Percentiles rank a stretch among this genome's conserved stretches.
Evolutionary conservation across 2,888 invertebrate genomes (phyloP).

Genomic region (Apomyelois bistriatella): DNA sequence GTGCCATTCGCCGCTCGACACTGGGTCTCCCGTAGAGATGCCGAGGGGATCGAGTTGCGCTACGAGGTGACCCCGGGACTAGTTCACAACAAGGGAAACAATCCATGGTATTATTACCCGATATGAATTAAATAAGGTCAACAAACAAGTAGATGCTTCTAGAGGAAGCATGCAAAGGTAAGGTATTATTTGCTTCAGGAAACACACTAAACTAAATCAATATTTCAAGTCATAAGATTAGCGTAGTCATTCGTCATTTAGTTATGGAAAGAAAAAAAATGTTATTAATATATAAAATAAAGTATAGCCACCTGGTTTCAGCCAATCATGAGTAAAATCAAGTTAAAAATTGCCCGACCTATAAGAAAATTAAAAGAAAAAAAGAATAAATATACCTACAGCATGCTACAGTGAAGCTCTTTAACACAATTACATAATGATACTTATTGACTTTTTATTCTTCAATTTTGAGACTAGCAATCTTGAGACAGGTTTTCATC

Average conservation of each 20-base stretch:
- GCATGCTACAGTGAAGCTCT: slow-evolving; percentile 15
- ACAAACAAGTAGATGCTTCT: background rate
- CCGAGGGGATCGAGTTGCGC: slow-evolving; percentile 96
- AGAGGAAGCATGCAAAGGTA: background rate
- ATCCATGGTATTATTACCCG: slow-evolving; percentile 22
- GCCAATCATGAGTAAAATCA: slow-evolving; percentile 15
- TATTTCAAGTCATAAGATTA: background rate
- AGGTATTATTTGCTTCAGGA: no score
- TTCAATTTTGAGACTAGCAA: slow-evolving; percentile 69
- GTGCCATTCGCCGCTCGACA: slow-evolving; percentile 71
- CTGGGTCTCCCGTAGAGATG: slow-evolving; percentile 87
- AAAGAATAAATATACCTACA: slow-evolving; percentile 7
- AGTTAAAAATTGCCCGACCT: slow-evolving; percentile 12
- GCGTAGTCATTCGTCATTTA: background rate
- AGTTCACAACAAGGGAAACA: slow-evolving; percentile 48
- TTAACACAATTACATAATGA: slow-evolving; percentile 9
- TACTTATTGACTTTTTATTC: background rate
- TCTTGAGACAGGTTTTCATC: slow-evolving; percentile 51
- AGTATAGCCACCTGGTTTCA: slow-evolving; percentile 14
- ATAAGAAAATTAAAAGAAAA: slow-evolving; percentile 7
- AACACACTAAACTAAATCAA: background rate
- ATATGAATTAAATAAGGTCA: background rate
- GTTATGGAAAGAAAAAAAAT: background rate
- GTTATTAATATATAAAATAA: background rate
- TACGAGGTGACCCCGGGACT: slow-evolving; percentile 96